Conservation (phyloP, 2,888 invertebrate genomes). For the Crematogaster levior region DNA sequence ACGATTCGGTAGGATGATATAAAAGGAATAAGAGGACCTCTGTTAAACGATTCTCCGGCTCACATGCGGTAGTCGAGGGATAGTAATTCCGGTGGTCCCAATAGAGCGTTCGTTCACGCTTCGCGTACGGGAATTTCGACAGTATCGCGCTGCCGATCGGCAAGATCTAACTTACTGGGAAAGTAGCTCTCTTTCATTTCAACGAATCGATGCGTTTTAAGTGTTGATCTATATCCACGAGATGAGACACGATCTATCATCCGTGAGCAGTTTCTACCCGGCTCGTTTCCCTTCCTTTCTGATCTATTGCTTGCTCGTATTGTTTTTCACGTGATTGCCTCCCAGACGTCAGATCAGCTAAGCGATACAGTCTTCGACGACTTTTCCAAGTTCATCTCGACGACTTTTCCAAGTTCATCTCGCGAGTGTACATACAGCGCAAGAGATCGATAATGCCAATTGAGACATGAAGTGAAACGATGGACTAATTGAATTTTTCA, state of each 20-base stretch:
- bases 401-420: constrained; percentile 54
- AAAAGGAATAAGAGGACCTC: constrained; percentile 8
- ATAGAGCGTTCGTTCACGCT: constrained; percentile 74
- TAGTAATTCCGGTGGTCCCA: constrained; percentile 66
- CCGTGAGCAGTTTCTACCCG: constrained; percentile 41
- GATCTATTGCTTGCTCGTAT: constrained; percentile 63
- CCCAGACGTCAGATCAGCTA: constrained; percentile 20
- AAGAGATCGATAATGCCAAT: constrained; percentile 30
- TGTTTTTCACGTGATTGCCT: constrained; percentile 76
- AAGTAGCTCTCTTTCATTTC: constrained; percentile 54
- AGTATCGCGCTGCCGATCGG: constrained; percentile 75
- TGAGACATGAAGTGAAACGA: not conserved
- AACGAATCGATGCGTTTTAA: constrained; percentile 70
- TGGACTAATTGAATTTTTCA: constrained; percentile 1
- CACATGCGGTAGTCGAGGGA: constrained; percentile 58
- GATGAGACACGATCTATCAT: constrained; percentile 78
- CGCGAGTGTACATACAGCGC: constrained; percentile 40
- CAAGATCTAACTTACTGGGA: constrained; percentile 55
- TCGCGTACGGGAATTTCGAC: constrained; percentile 72
- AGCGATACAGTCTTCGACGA: constrained; percentile 56
- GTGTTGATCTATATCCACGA: constrained; percentile 77
- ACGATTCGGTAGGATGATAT: not conserved
- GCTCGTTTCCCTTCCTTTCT: constrained; percentile 46
- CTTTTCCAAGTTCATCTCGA: constrained; percentile 50
- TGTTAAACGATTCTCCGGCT: constrained; percentile 61